Conservation (phyloP, 2,888 invertebrate genomes). For the Platynereis dumerilii region DNA sequence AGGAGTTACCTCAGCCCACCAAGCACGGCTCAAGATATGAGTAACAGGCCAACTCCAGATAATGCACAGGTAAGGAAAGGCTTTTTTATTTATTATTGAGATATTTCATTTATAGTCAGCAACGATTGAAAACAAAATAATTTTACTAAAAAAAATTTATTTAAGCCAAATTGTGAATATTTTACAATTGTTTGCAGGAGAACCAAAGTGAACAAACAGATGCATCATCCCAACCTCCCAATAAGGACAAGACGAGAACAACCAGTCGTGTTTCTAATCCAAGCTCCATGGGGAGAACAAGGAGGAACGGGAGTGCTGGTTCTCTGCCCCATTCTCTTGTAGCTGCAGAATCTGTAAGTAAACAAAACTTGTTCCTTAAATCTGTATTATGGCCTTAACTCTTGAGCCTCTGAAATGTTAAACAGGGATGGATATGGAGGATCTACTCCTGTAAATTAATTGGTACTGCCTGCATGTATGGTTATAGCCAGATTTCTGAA, state of each 20-base stretch:
- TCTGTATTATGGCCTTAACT: no score
- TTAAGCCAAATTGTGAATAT: not conserved
- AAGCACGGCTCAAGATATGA: not conserved
- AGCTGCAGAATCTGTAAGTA: no score
- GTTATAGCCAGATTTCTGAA: no score
- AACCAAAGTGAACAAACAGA: slow-evolving; percentile 51
- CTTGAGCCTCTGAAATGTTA: no score
- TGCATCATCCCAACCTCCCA: slow-evolving; percentile 16
- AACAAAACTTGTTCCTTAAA: no score
- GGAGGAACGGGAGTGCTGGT: slow-evolving; percentile 40
- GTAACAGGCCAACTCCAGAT: not conserved
- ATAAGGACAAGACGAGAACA: slow-evolving; percentile 47
- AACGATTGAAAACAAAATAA: not conserved
- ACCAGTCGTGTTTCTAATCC: slow-evolving; percentile 55
- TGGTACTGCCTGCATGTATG: no score
- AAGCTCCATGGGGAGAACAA: slow-evolving; percentile 39
- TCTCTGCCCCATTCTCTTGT: slow-evolving; percentile 57
- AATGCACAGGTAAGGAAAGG: slow-evolving; percentile 12
- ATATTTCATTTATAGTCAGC: no score
- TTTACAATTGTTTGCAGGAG: slow-evolving; percentile 41
- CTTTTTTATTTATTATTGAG: no score
- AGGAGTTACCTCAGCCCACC: slow-evolving; percentile 16
- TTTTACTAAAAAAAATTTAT: not conserved
- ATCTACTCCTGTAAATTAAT: no score
- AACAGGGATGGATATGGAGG: no score